Evolutionary conservation across 37 sponge, comb jelly and placozoan genomes (phyloP), one percentile per base, ranked within the genome.

Genomic region (Ephydatia muelleri): DNA sequence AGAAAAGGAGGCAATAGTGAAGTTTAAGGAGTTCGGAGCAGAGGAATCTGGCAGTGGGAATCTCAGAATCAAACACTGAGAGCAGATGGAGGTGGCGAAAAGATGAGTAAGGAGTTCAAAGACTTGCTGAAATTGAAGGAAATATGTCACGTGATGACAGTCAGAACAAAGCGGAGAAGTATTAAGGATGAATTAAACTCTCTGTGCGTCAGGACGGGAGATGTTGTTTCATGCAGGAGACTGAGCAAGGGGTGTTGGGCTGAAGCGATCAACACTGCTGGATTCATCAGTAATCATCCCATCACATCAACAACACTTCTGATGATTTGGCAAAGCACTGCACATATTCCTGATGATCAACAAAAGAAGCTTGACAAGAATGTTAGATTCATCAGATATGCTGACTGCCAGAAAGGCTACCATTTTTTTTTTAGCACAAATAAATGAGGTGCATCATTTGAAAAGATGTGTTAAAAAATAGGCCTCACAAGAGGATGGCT

Each of bases 1-100:
- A 28, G 83, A 88, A 37, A 78, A 83, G 28, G 79, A 90, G 75
- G 90, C 80, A 19, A 27, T 80, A n/a, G 81, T 75, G 21, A 90
- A 85, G 66, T 80, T 84, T 65, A 84, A 85, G 68, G 90, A 90
- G 80, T 90, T 90, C 73, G 90, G 85, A 79, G 85, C 82, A 40
- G 19, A 5, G n/a, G 69, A 30, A 2, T 32, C 81, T 43, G 85
- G 68, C 73, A 68, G 0, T 77, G 89, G 68, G 76, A 75, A 28
- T 28, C 32, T 19, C 14, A 37, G 21, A 84, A 84, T 70, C 75
- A 75, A 27, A 30, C 68, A 23, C 30, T 89, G 68, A 4, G 89
- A 23, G 75, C 74, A 23, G 89, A 88, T 67, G 83, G 85, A 69
- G 90, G 85, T 43, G 90, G 89, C 3, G 89, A 88, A 35, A 83